These are phyloP conservation scores for Plemyria rubiginata DNA, from an alignment of 2,888 invertebrate species.

Conservation along the genomic window DNA sequence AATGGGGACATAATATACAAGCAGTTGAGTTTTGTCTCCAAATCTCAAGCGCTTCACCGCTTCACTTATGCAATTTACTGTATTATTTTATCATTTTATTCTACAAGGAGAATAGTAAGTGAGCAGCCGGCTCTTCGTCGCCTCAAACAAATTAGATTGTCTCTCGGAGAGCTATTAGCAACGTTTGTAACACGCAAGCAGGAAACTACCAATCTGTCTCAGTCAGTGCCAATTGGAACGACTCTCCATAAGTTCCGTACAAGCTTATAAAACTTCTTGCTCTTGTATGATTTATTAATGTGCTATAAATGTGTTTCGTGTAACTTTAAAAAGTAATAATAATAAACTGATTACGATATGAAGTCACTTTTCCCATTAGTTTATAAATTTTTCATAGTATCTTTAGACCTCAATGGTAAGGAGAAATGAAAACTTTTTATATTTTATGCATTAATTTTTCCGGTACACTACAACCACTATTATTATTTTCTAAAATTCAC, in stretches of 20 bases:
- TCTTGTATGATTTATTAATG: neutral
- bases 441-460: no score
- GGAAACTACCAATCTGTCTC: constrained; percentile 73
- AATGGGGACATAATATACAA: no score
- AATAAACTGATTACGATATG: neutral
- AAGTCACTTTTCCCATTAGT: no score
- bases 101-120: constrained; percentile 44
- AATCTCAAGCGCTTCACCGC: no score
- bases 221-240: constrained; percentile 68
- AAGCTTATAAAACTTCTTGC: constrained; percentile 19
- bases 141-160: constrained; percentile 70
- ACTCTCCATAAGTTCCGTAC: constrained; percentile 50
- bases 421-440: no score
- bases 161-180: constrained; percentile 63
- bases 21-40: no score
- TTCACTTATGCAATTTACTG: constrained; percentile 1
- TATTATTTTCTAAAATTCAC: no score
- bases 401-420: no score
- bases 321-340: neutral
- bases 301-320: neutral
- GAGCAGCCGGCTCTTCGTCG: constrained; percentile 48
- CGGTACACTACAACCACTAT: no score
- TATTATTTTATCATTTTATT: neutral
- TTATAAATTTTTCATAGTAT: no score
- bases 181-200: constrained; percentile 70